phyloP scores from a whole-genome alignment of 64 coral and sea anemone genomes.

The Porites lutea region DNA sequence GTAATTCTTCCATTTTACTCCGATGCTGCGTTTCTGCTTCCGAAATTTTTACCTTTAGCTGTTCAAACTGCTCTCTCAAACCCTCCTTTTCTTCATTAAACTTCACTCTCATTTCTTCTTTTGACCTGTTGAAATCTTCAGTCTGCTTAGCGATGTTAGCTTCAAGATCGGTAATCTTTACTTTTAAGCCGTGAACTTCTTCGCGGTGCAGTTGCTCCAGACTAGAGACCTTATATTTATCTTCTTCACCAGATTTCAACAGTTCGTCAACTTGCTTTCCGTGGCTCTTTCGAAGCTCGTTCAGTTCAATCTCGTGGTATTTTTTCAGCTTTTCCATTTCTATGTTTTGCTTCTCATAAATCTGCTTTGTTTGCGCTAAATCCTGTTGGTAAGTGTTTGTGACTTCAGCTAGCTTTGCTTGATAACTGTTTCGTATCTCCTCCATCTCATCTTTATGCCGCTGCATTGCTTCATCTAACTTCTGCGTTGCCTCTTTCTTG shows the following conservation, averaged over 20 bases:
- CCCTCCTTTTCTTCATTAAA: constrained; percentile 5
- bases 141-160: background rate
- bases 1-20: constrained; percentile 61
- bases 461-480: constrained; percentile 58
- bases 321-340: constrained; percentile 93
- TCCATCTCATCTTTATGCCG: constrained; percentile 71
- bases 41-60: constrained; percentile 25
- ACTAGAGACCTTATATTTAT: background rate
- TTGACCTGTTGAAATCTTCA: background rate
- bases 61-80: constrained; percentile 38
- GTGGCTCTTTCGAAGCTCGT: constrained; percentile 50
- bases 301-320: constrained; percentile 76
- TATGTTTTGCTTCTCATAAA: constrained; percentile 87
- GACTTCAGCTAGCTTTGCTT: constrained; percentile 80
- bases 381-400: constrained; percentile 63
- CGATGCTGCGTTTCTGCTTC: constrained; percentile 31
- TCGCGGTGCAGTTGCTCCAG: constrained; percentile 6
- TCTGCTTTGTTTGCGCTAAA: constrained; percentile 77
- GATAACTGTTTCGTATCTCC: constrained; percentile 71
- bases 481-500: constrained; percentile 62
- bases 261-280: constrained; percentile 25
- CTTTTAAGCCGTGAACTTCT: constrained; percentile 19
- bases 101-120: constrained; percentile 11
- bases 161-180: background rate
- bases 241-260: constrained; percentile 28